A percentile compares a stretch with the other conserved stretches of the same genome.
Conservation (phyloP, 2,113 vertebrate genomes). For the Sardina pilchardus region DNA sequence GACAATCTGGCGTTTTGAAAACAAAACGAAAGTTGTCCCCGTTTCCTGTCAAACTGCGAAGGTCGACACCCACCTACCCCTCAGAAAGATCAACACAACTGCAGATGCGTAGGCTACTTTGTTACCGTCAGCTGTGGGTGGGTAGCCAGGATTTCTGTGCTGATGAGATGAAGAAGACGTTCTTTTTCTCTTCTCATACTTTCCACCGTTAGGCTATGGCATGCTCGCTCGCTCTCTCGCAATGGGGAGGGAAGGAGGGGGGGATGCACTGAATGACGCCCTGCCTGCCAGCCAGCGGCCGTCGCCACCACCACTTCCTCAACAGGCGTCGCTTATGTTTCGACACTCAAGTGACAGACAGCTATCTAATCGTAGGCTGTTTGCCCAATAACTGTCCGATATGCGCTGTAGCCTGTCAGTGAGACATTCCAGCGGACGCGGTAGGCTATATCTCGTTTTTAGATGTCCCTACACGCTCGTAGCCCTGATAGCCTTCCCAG, state of each 20-base stretch:
- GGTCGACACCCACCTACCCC: slow-evolving; percentile 2
- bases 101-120: not conserved
- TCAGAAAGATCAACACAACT: not conserved
- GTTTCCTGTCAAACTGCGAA: slow-evolving; percentile 13
- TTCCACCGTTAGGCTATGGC: too few species aligned
- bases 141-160: too few species aligned
- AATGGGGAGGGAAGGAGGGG: not conserved
- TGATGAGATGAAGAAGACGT: slow-evolving; percentile 15
- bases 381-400: not conserved
- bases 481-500: not conserved
- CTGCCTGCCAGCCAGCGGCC: not conserved
- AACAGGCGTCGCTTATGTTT: not conserved
- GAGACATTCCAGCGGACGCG: not conserved
- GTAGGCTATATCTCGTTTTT: not conserved
- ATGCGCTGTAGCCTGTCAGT: not conserved
- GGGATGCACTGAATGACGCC: not conserved
- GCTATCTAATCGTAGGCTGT: not conserved
- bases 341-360: not conserved
- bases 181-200: slow-evolving; percentile 28
- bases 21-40: slow-evolving; percentile 1
- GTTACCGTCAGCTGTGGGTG: too few species aligned
- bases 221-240: not conserved
- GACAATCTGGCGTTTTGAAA: not conserved
- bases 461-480: too few species aligned
- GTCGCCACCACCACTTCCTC: slow-evolving; percentile 4